These are phyloP conservation scores for Trachelus stipa DNA, from an alignment of 2,888 invertebrate genomes.

Conservation along the genomic window DNA sequence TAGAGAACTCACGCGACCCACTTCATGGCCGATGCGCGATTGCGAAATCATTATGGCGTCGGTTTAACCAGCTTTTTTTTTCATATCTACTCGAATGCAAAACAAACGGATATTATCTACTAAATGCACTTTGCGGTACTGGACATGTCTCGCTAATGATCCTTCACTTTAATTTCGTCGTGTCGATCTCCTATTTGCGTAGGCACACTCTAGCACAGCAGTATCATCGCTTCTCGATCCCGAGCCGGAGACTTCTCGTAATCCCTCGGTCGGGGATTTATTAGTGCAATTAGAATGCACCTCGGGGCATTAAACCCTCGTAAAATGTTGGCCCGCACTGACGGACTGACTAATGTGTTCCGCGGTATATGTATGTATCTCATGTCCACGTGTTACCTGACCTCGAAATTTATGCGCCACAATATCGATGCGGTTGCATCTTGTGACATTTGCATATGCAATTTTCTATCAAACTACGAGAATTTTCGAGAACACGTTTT, in stretches of 20 bases:
- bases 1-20: not conserved
- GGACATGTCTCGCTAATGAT: too few relatives aligned
- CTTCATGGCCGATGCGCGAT: too few relatives aligned
- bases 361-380: conserved; percentile 37
- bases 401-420: too few relatives aligned
- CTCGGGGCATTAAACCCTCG: conserved; percentile 64
- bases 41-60: too few relatives aligned
- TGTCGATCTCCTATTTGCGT: not conserved
- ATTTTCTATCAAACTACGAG: too few relatives aligned
- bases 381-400: conserved; percentile 25
- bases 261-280: conserved; percentile 48
- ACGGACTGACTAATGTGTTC: conserved; percentile 55
- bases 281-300: conserved; percentile 65
- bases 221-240: not conserved
- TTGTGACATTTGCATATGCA: too few relatives aligned
- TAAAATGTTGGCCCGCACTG: conserved; percentile 61
- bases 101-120: not conserved
- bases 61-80: not conserved
- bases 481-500: too few relatives aligned
- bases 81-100: conserved; percentile 10
- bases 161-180: not conserved
- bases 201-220: not conserved
- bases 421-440: too few relatives aligned
- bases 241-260: not conserved
- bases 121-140: too few relatives aligned